Evolutionary conservation across 2,113 vertebrate genomes (phyloP).

Genomic region (Aepyceros melampus): DNA sequence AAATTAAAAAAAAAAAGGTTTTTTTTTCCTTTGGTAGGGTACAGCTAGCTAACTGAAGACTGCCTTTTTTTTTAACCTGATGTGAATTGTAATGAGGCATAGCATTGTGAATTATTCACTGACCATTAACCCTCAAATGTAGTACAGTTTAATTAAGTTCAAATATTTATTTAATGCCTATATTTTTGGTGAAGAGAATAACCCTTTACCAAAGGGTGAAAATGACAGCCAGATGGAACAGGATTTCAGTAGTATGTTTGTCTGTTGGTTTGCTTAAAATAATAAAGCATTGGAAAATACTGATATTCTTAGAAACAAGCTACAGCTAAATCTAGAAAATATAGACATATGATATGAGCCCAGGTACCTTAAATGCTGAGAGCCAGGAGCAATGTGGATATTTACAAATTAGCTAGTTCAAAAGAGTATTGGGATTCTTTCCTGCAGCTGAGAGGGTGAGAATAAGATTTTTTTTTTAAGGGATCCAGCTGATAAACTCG

Average conservation of each 20-base stretch:
- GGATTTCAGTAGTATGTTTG: background rate
- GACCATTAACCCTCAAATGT: background rate
- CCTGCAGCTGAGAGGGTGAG: background rate
- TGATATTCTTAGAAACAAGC: constrained; percentile 10
- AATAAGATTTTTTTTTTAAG: background rate
- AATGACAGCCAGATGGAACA: background rate
- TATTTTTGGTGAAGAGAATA: constrained; percentile 9
- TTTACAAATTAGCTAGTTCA: background rate
- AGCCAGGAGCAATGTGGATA: background rate
- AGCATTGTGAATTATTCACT: constrained; percentile 19
- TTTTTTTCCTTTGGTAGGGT: background rate
- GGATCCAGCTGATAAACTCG: background rate
- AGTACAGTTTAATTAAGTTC: background rate
- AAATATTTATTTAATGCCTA: background rate
- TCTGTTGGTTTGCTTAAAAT: constrained; percentile 16
- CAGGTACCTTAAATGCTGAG: background rate
- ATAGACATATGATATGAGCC: background rate
- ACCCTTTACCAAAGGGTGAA: background rate
- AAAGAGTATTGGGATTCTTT: background rate
- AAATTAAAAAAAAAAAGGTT: background rate
- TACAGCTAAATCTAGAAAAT: constrained; percentile 34
- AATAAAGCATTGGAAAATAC: constrained; percentile 6
- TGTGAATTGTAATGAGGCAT: background rate
- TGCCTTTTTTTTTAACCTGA: background rate
- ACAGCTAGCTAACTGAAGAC: background rate